Base-by-base conservation (phyloP, 2,888 invertebrate species). In the Dusona sp. region DNA sequence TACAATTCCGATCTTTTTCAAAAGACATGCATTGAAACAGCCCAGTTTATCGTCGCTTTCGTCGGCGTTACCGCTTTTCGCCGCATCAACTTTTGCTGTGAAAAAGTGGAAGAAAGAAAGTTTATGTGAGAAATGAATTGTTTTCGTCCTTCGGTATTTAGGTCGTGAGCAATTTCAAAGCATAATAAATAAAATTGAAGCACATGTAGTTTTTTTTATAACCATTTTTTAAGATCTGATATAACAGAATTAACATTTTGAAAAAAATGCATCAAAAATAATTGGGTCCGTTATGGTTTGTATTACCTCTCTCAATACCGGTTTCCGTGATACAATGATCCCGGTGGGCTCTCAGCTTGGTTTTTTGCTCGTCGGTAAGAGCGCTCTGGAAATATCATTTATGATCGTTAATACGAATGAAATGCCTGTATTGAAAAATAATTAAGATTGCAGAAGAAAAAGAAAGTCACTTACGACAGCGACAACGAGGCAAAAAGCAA, bases 1-100 rank as follows among this genome's bases (percentile, higher is more conserved):
- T 88, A 93, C 93, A 70, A 92, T 87, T 87, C 90, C 91, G n/a
- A 92, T 88, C 25, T 91, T 92, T 81, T 92, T 92, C 88, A 93
- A 73, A 78, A 93, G 80, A 65, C 93, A 94, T 2, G 90, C 65
- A 16, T 87, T 65, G 87, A 92, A 93, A 82, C 93, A 94, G 16
- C 83, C 88, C 0, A 93, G 79, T 84, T 92, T 92, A 1, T 88
- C 88, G 65, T 93, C 90, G n/a, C 70, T 84, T 9, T 79, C 87
- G 7, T 86, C 86, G 16, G 88, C 78, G 54, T 87, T 51, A 42
- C 91, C 91, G 1, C 88, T 88, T 7, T 88, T 88, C 9, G 91
- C 91, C 19, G 89, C 87, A 0, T 92, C 90, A 3, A 93, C 87
- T 7, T 88, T 84, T 51, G 87, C 93, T 93, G 80, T 64, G 82